phyloP scores from a whole-genome alignment of 2,888 invertebrate species.

The Thera obeliscata region DNA sequence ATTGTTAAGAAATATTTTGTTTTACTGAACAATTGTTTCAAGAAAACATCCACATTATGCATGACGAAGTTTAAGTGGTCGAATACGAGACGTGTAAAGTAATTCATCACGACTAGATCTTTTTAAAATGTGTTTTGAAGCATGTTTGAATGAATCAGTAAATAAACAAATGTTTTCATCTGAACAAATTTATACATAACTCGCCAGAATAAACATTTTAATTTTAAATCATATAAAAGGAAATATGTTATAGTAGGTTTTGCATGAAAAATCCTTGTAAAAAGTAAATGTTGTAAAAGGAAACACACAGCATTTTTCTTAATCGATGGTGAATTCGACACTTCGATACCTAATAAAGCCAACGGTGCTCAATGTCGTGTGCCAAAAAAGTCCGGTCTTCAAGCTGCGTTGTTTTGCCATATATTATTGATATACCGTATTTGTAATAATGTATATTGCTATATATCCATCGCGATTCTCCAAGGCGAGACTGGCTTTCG shows the following conservation, averaged over 20 bases:
- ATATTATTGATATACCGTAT: conserved; percentile 42
- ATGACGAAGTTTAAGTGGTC: conserved; percentile 8
- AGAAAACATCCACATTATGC: conserved; percentile 1
- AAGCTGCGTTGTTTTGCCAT: conserved; percentile 48
- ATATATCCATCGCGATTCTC: conserved; percentile 53
- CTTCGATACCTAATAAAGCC: conserved; percentile 58
- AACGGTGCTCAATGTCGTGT: conserved; percentile 62
- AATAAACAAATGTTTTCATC: neutral
- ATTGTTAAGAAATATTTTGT: conserved; percentile 17
- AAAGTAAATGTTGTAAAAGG: neutral
- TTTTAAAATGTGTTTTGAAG: neutral
- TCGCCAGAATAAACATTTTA: too few relatives aligned
- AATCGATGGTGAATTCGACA: conserved; percentile 49
- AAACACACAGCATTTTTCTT: conserved; percentile 42
- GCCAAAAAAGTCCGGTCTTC: conserved; percentile 64
- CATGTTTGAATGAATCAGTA: neutral
- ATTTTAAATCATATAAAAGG: neutral
- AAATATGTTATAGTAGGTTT: neutral
- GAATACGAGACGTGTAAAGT: conserved; percentile 24
- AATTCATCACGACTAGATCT: conserved; percentile 27
- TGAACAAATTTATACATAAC: neutral
- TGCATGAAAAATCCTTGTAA: neutral
- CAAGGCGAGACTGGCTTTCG: conserved; percentile 61
- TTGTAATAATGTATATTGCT: conserved; percentile 12
- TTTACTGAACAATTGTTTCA: neutral